Percentiles rank a stretch among this genome's conserved stretches.
phyloP scores from a whole-genome alignment of 2,113 vertebrate genomes.

The Oncorhynchus kisutch region DNA sequence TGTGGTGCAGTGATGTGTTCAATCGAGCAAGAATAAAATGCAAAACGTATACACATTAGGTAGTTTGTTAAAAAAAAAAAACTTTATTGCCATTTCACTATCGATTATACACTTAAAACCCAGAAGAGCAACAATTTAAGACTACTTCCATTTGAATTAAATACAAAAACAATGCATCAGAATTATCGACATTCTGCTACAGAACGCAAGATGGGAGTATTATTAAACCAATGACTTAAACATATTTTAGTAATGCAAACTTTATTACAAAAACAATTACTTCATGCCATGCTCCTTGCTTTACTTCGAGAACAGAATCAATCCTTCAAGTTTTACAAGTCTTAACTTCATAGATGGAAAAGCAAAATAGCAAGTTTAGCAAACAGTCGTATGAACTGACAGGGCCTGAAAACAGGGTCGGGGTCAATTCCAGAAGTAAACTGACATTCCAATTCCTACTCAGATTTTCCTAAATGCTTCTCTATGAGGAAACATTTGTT shows the following conservation, averaged over 20 bases:
- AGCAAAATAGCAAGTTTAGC: conserved; percentile 24
- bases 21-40: background rate
- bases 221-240: conserved; percentile 38
- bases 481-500: no score
- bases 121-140: conserved; percentile 57
- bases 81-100: conserved; percentile 72
- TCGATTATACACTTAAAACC: conserved; percentile 64
- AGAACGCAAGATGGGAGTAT: background rate
- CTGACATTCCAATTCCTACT: no score
- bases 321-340: conserved; percentile 76
- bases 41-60: background rate
- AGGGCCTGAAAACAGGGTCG: background rate
- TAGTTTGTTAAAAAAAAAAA: conserved; percentile 62
- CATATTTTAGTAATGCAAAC: conserved; percentile 81
- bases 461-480: no score
- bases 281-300: conserved; percentile 87
- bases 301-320: conserved; percentile 80
- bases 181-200: conserved; percentile 45
- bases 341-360: conserved; percentile 54
- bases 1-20: no score
- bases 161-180: conserved; percentile 59
- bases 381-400: conserved; percentile 11
- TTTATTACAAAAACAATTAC: conserved; percentile 95
- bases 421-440: background rate
- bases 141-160: conserved; percentile 57